phyloP scores from a whole-genome alignment of 2,797 vertebrate species.

The Yasuhikotakia modesta region DNA sequence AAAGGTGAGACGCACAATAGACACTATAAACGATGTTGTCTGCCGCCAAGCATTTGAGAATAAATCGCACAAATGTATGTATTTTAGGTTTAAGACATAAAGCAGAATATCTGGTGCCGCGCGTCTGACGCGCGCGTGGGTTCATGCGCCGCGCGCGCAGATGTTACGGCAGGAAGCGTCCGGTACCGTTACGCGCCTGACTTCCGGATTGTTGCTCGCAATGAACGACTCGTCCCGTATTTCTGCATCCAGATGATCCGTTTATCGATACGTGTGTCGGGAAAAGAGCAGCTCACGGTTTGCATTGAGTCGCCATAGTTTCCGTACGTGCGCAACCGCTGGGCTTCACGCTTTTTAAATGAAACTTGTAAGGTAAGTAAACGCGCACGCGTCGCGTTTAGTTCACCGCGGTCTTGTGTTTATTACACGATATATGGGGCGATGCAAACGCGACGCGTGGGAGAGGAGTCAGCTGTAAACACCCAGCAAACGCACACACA shows the following conservation, averaged over 20 bases:
- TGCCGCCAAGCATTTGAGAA: too few species aligned
- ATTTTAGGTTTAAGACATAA: too few species aligned
- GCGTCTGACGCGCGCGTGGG: neutral
- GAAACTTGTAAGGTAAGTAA: conserved; percentile 57
- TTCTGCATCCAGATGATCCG: neutral
- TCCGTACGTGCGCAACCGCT: neutral
- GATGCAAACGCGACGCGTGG: neutral
- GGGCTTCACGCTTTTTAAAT: conserved; percentile 47
- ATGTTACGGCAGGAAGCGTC: neutral
- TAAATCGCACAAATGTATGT: too few species aligned
- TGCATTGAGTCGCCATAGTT: neutral
- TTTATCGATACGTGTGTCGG: neutral
- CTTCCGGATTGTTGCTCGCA: conserved; percentile 42
- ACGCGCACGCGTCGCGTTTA: neutral
- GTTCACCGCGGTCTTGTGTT: too few species aligned
- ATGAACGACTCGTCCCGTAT: neutral
- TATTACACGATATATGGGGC: neutral
- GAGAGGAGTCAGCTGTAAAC: neutral
- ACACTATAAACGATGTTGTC: too few species aligned
- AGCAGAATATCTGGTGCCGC: too few species aligned
- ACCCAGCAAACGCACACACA: too few species aligned
- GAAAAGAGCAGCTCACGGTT: neutral
- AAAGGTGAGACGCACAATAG: too few species aligned
- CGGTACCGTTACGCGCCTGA: conserved; percentile 18
- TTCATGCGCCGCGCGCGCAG: too few species aligned